A percentile compares a stretch with the other conserved stretches of the same genome.
phyloP scores from a whole-genome alignment of 92 coral and sea anemone species.

The Bergia puertoricense region DNA sequence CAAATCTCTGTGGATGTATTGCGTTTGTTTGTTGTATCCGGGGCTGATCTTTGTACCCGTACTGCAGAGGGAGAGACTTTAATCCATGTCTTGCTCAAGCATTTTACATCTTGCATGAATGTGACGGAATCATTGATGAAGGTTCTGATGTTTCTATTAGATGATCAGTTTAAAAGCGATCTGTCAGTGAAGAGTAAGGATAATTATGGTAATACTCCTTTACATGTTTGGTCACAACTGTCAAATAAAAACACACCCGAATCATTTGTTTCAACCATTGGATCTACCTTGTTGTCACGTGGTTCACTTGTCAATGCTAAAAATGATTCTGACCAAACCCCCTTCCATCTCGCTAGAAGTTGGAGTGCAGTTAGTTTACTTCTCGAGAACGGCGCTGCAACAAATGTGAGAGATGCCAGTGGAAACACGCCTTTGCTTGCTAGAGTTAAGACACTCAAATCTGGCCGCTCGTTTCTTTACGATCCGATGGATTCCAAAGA shows the following conservation, averaged over 20 bases:
- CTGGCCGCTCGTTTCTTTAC: neutral
- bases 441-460: neutral
- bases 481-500: neutral
- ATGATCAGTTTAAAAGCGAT: neutral
- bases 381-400: neutral
- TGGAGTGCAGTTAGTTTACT: neutral
- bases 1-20: neutral
- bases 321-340: slow-evolving; percentile 5
- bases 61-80: neutral
- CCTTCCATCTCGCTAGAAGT: slow-evolving; percentile 5
- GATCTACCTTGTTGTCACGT: neutral
- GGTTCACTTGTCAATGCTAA: neutral
- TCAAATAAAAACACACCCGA: neutral
- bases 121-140: neutral
- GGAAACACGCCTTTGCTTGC: neutral
- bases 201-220: neutral
- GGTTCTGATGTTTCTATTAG: neutral
- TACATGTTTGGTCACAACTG: slow-evolving; percentile 12
- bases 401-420: neutral
- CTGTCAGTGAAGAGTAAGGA: neutral
- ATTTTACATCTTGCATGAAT: neutral
- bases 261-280: neutral
- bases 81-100: neutral
- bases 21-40: neutral
- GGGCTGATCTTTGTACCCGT: neutral